Conservation (phyloP, 2,113 vertebrate species). For the Mus pahari region DNA sequence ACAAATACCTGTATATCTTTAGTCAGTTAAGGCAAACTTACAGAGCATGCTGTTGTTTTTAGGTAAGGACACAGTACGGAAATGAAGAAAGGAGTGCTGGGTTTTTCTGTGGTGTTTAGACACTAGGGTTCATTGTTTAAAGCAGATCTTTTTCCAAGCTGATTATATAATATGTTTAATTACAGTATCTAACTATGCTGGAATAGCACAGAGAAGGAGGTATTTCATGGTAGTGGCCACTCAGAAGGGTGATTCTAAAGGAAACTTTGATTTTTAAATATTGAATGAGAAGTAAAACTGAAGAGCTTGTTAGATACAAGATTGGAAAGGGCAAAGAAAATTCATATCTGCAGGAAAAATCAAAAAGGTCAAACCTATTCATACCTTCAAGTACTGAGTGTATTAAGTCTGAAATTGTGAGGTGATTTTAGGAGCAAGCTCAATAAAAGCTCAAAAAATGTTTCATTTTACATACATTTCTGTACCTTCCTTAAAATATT, state of each 20-base stretch:
- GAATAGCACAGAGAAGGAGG: background rate
- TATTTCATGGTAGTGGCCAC: background rate
- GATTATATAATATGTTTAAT: background rate
- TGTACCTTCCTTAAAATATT: background rate
- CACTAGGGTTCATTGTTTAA: background rate
- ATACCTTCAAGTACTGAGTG: conserved; percentile 36
- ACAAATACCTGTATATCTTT: background rate
- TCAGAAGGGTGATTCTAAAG: conserved; percentile 16
- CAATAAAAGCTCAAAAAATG: background rate
- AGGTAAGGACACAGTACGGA: background rate
- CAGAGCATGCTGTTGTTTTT: background rate
- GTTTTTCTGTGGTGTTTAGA: background rate
- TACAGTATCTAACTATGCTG: background rate
- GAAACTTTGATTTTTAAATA: conserved; percentile 46
- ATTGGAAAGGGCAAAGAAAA: conserved; percentile 71
- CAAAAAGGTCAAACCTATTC: conserved; percentile 65
- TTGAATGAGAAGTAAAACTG: conserved; percentile 44
- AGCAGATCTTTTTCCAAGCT: background rate
- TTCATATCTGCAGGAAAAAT: conserved; percentile 46
- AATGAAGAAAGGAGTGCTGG: background rate
- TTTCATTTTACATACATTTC: conserved; percentile 21
- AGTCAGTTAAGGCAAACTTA: background rate
- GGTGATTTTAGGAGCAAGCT: conserved; percentile 13
- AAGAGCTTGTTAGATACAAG: conserved; percentile 56
- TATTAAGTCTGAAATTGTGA: conserved; percentile 43